phyloP scores from a whole-genome alignment of 2,888 invertebrate genomes.

The Temnothorax unifasciatus region DNA sequence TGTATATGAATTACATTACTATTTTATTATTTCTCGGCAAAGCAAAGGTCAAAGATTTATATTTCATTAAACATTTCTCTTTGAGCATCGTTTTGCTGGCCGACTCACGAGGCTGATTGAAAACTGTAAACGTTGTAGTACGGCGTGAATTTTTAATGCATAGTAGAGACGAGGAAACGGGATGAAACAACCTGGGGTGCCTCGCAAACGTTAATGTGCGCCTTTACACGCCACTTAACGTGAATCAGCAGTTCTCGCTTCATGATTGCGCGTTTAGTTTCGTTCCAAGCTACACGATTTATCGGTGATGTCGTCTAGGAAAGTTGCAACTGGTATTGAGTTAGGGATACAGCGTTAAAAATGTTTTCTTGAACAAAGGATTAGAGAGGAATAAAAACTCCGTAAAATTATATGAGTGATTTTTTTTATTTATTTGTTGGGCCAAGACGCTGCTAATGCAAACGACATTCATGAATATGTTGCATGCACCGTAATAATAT shows the following conservation, averaged over 20 bases:
- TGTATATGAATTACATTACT: conserved; percentile 7
- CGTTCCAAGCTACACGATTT: conserved; percentile 13
- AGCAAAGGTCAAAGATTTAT: conserved; percentile 33
- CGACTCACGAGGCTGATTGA: conserved; percentile 2
- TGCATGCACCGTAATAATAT: not conserved
- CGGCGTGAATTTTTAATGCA: conserved; percentile 31
- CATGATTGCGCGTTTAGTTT: conserved; percentile 19
- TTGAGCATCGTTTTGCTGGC: conserved; percentile 27
- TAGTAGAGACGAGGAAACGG: not conserved
- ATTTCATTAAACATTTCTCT: conserved; percentile 30
- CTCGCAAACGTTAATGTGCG: conserved; percentile 27
- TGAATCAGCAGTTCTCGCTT: conserved; percentile 41
- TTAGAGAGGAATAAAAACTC: not conserved
- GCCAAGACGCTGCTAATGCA: not conserved
- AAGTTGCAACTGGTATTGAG: not conserved
- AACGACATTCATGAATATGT: not conserved
- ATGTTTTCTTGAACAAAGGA: not conserved
- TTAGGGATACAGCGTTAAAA: not conserved
- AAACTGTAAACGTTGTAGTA: conserved; percentile 37
- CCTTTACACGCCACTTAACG: conserved; percentile 40
- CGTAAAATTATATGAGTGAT: not conserved
- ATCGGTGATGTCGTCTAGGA: not conserved
- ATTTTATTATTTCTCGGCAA: conserved; percentile 23
- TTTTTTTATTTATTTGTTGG: not conserved
- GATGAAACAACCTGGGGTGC: conserved; percentile 10